Conservation (phyloP, 2,113 vertebrate genomes). For the Gracilinanus agilis region DNA sequence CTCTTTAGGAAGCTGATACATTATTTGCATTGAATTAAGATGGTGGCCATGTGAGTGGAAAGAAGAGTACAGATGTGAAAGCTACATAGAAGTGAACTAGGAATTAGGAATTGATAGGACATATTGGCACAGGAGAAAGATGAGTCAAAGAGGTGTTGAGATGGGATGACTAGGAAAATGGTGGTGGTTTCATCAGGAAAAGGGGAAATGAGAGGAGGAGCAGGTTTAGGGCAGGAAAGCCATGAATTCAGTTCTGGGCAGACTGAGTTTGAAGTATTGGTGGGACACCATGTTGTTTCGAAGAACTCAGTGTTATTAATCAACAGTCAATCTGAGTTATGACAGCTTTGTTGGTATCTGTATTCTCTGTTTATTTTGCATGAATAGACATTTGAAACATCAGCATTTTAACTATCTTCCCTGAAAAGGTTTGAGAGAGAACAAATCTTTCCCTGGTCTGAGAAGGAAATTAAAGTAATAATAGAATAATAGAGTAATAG, state of each 20-base stretch:
- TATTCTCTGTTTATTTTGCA: background rate
- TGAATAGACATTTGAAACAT: background rate
- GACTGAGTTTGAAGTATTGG: background rate
- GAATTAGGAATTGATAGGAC: background rate
- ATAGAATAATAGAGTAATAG: no score
- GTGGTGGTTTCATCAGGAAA: background rate
- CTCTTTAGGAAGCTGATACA: background rate
- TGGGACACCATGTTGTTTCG: background rate
- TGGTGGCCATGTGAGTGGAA: background rate
- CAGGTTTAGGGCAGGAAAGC: background rate
- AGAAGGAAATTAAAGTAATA: background rate
- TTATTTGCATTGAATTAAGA: background rate
- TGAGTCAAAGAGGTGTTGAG: background rate
- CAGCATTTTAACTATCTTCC: background rate
- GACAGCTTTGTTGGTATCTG: background rate
- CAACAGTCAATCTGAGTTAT: background rate
- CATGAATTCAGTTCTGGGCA: background rate
- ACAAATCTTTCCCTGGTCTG: background rate
- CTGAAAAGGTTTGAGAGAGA: background rate
- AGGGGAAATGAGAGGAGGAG: background rate
- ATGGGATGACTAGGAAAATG: background rate
- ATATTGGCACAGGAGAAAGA: background rate
- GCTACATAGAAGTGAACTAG: background rate
- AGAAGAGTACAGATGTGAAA: background rate
- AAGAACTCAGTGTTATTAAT: background rate